Evolutionary conservation across 2,797 vertebrate species (phyloP), one percentile per base, ranked within the genome.

Genomic region (Sebastiscus albofasciatus): DNA sequence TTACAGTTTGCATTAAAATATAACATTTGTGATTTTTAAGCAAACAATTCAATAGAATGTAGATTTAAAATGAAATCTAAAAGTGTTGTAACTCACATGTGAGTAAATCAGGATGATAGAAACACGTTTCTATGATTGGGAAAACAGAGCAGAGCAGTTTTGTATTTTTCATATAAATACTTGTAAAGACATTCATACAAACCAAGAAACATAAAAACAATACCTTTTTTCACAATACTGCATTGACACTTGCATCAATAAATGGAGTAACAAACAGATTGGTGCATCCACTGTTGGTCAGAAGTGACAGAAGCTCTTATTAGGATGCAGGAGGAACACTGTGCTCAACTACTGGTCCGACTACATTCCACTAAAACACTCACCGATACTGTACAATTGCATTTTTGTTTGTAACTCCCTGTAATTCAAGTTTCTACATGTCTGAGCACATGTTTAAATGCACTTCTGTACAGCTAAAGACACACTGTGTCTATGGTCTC

Each of bases 341-440:
- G 70, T 78, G 75, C 71, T 86, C 81, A 82, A 87, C 81, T 80
- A 82, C 87, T 55, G 31, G 81, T 89, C 81, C 67, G 78, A 91
- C 87, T 68, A 67, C 86, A 91, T 94, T 92, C 87, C 86, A 82
- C 72, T 54, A 67, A 79, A 82, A 90, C 82, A 87, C 49, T 81
- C 2, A 10, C n/a, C 22, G 14, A 42, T 79, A 9, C 79, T 86
- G 80, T 69, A 88, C 27, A 31, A 36, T 52, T 22, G 11, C 71
- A 80, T 83, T 84, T 87, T 61, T 77, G 58, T 86, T 82, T 84
- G 60, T 61, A 65, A 66, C 72, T 55, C 87, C 87, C 75, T 90
- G 75, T 83, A 77, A 89, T 87, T 90, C 81, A 89, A 87, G 88
- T 90, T 88, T 90, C 33, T 81, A 66, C 82, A 83, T 58, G 61